Evolutionary conservation across 2,113 vertebrate species (phyloP).

Genomic region (Albula goreensis): DNA sequence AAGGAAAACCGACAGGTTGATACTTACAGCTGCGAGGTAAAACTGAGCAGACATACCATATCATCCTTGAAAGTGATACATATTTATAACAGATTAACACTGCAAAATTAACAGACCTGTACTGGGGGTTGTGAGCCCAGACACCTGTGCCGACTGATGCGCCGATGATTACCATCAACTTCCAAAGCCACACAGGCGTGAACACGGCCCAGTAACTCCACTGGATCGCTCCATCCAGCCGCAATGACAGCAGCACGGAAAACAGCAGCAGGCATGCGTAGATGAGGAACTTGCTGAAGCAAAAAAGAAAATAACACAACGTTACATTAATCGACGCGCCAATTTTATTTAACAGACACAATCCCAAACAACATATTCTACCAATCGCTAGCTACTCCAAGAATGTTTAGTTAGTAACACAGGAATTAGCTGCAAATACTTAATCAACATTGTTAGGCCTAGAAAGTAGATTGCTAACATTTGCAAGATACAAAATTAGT

Average conservation of each 20-base stretch:
- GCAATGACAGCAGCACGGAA: constrained; percentile 89
- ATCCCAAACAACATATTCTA: background rate
- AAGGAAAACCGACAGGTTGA: too few species aligned
- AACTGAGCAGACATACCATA: too few species aligned
- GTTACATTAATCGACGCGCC: constrained; percentile 21
- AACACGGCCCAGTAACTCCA: constrained; percentile 99
- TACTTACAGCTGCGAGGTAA: too few species aligned
- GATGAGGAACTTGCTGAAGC: constrained; percentile 92
- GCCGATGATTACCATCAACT: constrained; percentile 93
- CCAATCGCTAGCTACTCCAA: too few species aligned
- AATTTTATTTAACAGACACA: constrained; percentile 13
- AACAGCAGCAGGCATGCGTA: constrained; percentile 96
- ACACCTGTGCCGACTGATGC: constrained; percentile 93
- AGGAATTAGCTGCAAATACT: too few species aligned
- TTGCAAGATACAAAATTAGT: too few species aligned
- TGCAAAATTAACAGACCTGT: constrained; percentile 76
- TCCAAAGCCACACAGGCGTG: constrained; percentile 97
- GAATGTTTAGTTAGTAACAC: too few species aligned
- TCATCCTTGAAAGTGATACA: too few species aligned
- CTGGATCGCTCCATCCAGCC: constrained; percentile 90
- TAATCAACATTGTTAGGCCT: too few species aligned
- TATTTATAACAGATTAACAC: background rate
- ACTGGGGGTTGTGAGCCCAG: constrained; percentile 96
- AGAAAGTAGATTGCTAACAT: too few species aligned
- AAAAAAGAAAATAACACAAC: background rate